Conservation (phyloP, 2,797 vertebrate genomes). For the Uromys caudimaculatus region DNA sequence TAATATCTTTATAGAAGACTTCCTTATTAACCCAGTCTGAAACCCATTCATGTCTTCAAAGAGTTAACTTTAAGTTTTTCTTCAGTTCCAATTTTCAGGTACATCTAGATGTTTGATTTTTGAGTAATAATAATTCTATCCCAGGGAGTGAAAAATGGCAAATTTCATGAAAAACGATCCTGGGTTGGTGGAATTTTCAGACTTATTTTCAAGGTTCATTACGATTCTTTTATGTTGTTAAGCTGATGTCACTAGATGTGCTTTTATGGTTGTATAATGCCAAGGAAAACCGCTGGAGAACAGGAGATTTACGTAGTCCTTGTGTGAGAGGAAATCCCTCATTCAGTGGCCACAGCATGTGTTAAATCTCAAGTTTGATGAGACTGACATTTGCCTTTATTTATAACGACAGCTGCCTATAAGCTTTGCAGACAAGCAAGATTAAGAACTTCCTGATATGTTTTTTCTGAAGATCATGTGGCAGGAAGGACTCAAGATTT, state of each 20-base stretch:
- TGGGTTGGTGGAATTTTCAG: conserved; percentile 56
- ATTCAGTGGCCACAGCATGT: conserved; percentile 67
- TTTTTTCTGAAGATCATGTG: conserved; percentile 60
- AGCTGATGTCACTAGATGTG: conserved; percentile 61
- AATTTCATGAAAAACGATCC: conserved; percentile 68
- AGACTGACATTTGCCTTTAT: conserved; percentile 75
- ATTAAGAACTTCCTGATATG: conserved; percentile 76
- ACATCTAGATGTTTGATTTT: conserved; percentile 52
- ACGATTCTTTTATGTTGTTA: conserved; percentile 66
- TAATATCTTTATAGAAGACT: background rate
- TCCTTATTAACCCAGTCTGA: background rate
- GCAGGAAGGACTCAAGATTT: conserved; percentile 45
- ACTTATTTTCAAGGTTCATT: conserved; percentile 70
- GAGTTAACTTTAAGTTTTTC: conserved; percentile 19
- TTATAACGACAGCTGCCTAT: conserved; percentile 75
- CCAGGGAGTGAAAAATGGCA: conserved; percentile 46
- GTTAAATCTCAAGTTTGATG: conserved; percentile 78
- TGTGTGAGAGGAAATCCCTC: conserved; percentile 77
- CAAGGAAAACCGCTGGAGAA: conserved; percentile 64
- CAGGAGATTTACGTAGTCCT: conserved; percentile 60
- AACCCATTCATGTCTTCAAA: background rate
- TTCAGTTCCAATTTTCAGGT: conserved; percentile 33
- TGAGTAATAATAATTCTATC: conserved; percentile 7
- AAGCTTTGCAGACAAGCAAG: conserved; percentile 68
- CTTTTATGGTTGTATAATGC: conserved; percentile 69